These are phyloP conservation scores for Spinibarbus caldwelli DNA, from an alignment of 2,797 vertebrate genomes.

Conservation along the genomic window DNA sequence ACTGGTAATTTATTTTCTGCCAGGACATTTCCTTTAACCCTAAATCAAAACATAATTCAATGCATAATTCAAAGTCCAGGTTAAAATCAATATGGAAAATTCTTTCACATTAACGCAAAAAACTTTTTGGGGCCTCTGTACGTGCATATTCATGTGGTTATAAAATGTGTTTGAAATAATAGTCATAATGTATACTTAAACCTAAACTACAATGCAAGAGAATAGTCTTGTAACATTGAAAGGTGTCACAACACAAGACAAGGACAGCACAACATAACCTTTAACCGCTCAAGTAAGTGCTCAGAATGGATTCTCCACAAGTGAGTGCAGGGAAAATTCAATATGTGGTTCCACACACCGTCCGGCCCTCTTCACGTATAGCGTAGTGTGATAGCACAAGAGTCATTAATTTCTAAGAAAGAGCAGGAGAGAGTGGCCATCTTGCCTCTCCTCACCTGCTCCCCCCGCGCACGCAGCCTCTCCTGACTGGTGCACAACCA, in stretches of 20 bases:
- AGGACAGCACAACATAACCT: slow-evolving; percentile 16
- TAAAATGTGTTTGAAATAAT: neutral
- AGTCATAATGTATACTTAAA: neutral
- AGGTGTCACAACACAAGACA: neutral
- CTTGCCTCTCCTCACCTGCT: slow-evolving; percentile 60
- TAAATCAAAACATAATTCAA: neutral
- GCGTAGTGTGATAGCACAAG: slow-evolving; percentile 63
- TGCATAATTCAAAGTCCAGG: neutral
- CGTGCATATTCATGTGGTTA: neutral
- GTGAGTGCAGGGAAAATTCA: slow-evolving; percentile 43
- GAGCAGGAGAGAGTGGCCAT: slow-evolving; percentile 66
- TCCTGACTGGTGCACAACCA: slow-evolving; percentile 46
- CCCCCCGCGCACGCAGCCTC: neutral
- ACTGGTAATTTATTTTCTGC: neutral
- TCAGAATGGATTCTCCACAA: slow-evolving; percentile 41
- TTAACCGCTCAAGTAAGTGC: slow-evolving; percentile 36
- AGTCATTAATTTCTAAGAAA: slow-evolving; percentile 74
- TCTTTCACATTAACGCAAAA: neutral
- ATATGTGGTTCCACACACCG: slow-evolving; percentile 43
- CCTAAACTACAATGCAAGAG: neutral
- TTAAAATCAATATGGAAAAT: neutral
- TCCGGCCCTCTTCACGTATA: slow-evolving; percentile 49
- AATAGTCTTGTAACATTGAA: neutral
- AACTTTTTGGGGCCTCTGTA: neutral
- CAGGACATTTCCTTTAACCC: neutral